Evolutionary conservation across 2,888 invertebrate species (phyloP).

Genomic region (Trichopoda pennipes): DNA sequence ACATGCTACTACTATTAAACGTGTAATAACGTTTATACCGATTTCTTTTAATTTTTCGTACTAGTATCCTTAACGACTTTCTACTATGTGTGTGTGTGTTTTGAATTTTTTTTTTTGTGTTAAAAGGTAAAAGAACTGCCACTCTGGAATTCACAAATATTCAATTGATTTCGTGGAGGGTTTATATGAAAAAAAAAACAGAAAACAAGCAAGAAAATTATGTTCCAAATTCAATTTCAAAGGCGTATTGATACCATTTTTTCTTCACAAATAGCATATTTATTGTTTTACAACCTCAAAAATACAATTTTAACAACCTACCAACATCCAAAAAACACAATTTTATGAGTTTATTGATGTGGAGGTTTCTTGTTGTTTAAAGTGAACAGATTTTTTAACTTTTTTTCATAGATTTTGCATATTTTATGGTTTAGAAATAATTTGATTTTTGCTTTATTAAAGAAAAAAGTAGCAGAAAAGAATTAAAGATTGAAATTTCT

Average conservation of each 20-base stretch:
- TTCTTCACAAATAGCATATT: constrained; percentile 80
- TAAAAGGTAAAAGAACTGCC: constrained; percentile 45
- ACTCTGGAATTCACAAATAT: constrained; percentile 37
- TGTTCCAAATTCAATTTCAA: constrained; percentile 70
- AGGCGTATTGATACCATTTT: constrained; percentile 70
- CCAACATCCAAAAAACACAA: no score
- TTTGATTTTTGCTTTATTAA: constrained; percentile 49
- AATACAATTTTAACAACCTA: constrained; percentile 55
- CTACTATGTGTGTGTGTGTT: constrained; percentile 6
- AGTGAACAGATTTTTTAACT: constrained; percentile 45
- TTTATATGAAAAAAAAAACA: constrained; percentile 18
- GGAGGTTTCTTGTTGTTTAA: constrained; percentile 10
- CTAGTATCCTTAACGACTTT: constrained; percentile 57
- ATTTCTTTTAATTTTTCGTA: constrained; percentile 16
- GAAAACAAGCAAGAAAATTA: constrained; percentile 55
- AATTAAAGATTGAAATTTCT: background rate
- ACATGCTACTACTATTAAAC: constrained; percentile 60
- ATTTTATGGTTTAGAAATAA: constrained; percentile 67
- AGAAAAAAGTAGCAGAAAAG: background rate
- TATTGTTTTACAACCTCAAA: constrained; percentile 78
- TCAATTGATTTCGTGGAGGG: constrained; percentile 67
- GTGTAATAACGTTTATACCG: constrained; percentile 53
- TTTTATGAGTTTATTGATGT: constrained; percentile 40
- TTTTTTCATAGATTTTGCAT: constrained; percentile 52
- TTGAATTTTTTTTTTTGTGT: constrained; percentile 8